These are phyloP conservation scores for Neosilurus mollespiculum DNA, from an alignment of 2,797 vertebrate species.

Conservation along the genomic window DNA sequence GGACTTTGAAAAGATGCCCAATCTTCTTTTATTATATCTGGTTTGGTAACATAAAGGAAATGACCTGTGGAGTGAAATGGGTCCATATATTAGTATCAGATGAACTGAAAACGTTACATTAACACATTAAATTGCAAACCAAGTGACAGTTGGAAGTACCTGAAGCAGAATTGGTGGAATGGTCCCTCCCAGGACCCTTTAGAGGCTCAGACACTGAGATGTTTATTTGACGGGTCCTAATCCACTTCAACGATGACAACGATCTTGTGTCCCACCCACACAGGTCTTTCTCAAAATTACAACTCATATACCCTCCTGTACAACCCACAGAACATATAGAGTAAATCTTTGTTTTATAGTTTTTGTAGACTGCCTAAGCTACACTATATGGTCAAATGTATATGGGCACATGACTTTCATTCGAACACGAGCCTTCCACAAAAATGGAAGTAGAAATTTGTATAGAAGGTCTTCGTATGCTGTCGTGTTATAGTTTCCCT, in stretches of 20 bases:
- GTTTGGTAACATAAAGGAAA: conserved; percentile 75
- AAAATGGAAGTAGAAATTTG: neutral
- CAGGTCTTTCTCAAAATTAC: conserved; percentile 75
- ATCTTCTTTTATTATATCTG: conserved; percentile 55
- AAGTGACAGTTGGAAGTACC: conserved; percentile 64
- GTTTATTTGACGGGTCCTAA: conserved; percentile 62
- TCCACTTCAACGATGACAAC: conserved; percentile 59
- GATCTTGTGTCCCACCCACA: conserved; percentile 66
- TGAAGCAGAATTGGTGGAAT: conserved; percentile 75
- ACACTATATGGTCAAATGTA: neutral
- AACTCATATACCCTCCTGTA: conserved; percentile 56
- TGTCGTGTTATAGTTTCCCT: neutral
- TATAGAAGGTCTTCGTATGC: neutral
- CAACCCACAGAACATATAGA: conserved; percentile 6
- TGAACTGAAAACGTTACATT: neutral
- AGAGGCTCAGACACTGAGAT: conserved; percentile 60
- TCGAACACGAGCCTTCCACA: neutral
- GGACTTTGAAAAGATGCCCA: conserved; percentile 77
- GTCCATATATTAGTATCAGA: neutral
- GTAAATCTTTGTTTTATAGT: neutral
- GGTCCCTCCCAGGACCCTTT: conserved; percentile 80
- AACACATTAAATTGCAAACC: neutral
- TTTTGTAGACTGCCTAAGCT: too few relatives aligned
- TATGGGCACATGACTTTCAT: neutral
- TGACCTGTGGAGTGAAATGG: conserved; percentile 65